Conservation (phyloP, 2,888 invertebrate species). For the Melieria picta region DNA sequence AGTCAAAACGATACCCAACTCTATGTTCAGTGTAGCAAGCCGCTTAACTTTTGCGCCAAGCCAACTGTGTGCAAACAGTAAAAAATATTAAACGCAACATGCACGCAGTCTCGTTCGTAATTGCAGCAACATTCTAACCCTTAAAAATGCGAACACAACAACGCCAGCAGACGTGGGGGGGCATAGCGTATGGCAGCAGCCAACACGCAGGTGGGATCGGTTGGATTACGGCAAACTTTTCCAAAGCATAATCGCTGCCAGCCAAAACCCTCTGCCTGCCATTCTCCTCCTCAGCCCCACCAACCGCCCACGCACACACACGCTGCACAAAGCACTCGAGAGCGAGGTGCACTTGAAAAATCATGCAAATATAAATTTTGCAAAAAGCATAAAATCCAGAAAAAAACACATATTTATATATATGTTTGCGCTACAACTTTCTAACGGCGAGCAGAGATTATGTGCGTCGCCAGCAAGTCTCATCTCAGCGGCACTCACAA, state of each 20-base stretch:
- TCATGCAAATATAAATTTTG: constrained; percentile 31
- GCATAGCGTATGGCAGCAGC: neutral
- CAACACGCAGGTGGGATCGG: neutral
- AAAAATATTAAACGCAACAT: neutral
- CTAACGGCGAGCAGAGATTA: constrained; percentile 24
- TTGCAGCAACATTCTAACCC: constrained; percentile 25
- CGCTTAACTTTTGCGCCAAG: too few species aligned
- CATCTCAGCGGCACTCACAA: neutral
- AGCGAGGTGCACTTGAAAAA: constrained; percentile 33
- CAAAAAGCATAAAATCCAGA: constrained; percentile 4
- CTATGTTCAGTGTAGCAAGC: too few species aligned
- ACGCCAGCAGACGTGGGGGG: neutral
- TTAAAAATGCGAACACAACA: neutral
- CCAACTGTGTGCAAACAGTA: neutral
- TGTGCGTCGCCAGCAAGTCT: constrained; percentile 17
- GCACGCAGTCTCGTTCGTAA: constrained; percentile 11
- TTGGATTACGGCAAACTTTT: constrained; percentile 23
- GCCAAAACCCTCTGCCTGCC: neutral
- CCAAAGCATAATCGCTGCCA: constrained; percentile 34
- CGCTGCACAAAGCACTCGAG: constrained; percentile 24
- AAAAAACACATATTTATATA: constrained; percentile 1
- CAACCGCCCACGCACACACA: too few species aligned
- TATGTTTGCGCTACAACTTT: constrained; percentile 27
- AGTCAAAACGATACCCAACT: too few species aligned
- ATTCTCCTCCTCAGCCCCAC: too few species aligned